Base-by-base conservation (phyloP, 2,888 invertebrate genomes). In the Acronicta alni region DNA sequence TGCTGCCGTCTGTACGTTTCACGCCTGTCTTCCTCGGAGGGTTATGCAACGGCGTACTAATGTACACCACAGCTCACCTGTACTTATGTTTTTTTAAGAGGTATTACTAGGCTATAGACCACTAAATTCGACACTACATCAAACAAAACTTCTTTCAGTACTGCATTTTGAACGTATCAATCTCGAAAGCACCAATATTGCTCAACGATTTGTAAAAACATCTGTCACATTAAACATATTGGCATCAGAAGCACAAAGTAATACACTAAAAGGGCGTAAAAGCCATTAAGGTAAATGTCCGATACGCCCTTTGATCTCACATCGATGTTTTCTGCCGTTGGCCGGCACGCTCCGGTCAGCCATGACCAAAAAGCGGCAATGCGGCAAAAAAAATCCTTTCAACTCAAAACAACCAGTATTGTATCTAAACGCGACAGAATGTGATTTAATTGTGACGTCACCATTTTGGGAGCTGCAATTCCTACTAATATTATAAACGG, bases 131-230 rank as follows among this genome's bases (percentile, higher is more conserved):
- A n/a, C n/a, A n/a, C n/a, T n/a, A n/a, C n/a, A n/a, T n/a, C n/a
- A n/a, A n/a, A n/a, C n/a, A n/a, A n/a, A n/a, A n/a, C n/a, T n/a
- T n/a, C n/a, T n/a, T n/a, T n/a, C n/a, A n/a, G n/a, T n/a, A n/a
- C n/a, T n/a, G n/a, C n/a, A n/a, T n/a, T n/a, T n/a, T n/a, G n/a
- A n/a, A n/a, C n/a, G n/a, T n/a, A n/a, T n/a, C n/a, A n/a, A n/a
- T n/a, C n/a, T n/a, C n/a, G n/a, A n/a, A n/a, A n/a, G n/a, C n/a
- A n/a, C n/a, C n/a, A n/a, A n/a, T n/a, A 63, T 67, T 48, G 30
- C 12, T 69, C 55, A 48, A 32, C 26, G 43, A 23, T 45, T 14
- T 8, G 20, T 26, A 9, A 18, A 32, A 49, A 58, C 65, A 65
- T 53, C 65, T 69, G 65, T 32, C 48, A 17, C 32, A 32, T 41